A percentile compares a stretch with the other conserved stretches of the same genome.
Conservation (phyloP, 1,140 invertebrate genomes). For the Nasonia giraulti region DNA sequence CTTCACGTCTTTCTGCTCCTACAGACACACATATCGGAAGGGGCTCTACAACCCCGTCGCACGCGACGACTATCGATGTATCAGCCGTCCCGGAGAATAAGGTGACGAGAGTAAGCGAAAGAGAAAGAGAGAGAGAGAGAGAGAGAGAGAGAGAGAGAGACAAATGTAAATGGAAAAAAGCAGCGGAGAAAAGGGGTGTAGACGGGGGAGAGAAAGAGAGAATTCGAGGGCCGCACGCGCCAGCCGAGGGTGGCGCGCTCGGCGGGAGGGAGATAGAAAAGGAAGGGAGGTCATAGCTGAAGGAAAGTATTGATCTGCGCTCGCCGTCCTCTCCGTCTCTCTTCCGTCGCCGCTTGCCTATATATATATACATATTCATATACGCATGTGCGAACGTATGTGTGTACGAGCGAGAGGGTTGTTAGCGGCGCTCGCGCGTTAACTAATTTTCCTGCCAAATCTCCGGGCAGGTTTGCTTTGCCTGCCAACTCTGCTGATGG, state of each 20-base stretch:
- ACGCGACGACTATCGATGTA: neutral
- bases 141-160: too few relatives aligned
- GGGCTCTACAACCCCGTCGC: neutral
- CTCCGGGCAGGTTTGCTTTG: neutral
- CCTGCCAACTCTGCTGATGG: too few relatives aligned
- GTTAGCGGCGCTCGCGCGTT: constrained; percentile 32
- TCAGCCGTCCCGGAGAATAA: neutral
- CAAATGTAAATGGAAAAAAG: constrained; percentile 1
- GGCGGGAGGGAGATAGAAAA: constrained; percentile 32
- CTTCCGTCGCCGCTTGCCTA: constrained; percentile 24
- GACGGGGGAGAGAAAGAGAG: neutral
- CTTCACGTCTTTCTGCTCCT: neutral
- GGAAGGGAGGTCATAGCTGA: constrained; percentile 63
- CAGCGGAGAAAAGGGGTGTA: neutral
- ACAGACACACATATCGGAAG: neutral
- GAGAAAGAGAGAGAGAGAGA: neutral
- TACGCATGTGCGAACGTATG: neutral
- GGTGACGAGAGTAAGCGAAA: neutral
- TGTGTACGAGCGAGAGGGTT: constrained; percentile 54
- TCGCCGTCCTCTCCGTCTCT: constrained; percentile 63
- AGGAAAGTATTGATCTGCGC: constrained; percentile 74
- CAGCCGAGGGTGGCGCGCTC: neutral
- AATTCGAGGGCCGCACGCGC: constrained; percentile 12
- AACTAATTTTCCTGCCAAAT: constrained; percentile 16
- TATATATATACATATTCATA: neutral